Percentiles rank a stretch among this genome's conserved stretches.
Evolutionary conservation across 2,113 vertebrate genomes (phyloP).

Genomic region (Brachypodius melanocephalos): DNA sequence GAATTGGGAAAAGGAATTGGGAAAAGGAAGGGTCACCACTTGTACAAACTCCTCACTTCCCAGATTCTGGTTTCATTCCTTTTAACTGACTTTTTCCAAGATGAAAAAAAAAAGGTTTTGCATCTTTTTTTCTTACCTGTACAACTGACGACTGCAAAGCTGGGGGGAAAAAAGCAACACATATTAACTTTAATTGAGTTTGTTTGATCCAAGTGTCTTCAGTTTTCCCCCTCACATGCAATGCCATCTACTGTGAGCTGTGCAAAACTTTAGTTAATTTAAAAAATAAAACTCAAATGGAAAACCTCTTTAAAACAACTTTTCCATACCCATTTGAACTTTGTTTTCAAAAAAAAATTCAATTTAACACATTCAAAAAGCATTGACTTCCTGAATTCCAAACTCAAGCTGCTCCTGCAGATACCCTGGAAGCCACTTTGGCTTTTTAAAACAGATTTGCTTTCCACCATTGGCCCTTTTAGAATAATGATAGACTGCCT

Average conservation of each 20-base stretch:
- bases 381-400: neutral
- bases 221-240: neutral
- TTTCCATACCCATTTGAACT: neutral
- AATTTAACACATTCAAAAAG: neutral
- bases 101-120: neutral
- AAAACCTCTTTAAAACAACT: neutral
- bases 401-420: neutral
- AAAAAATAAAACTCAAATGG: neutral
- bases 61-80: neutral
- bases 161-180: conserved; percentile 18
- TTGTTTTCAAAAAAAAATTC: neutral
- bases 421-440: neutral
- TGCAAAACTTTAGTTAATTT: neutral
- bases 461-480: neutral
- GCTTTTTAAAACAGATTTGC: neutral
- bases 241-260: neutral
- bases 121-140: conserved; percentile 80
- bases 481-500: accelerated
- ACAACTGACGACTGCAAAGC: conserved; percentile 85
- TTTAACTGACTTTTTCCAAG: neutral
- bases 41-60: neutral
- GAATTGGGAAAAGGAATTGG: no score
- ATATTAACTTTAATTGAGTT: neutral
- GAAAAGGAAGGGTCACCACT: neutral
- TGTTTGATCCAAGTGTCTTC: neutral